Percentiles rank a stretch among this genome's conserved stretches.
Evolutionary conservation across 2,113 vertebrate genomes (phyloP).

Genomic region (Rhynchomys soricoides): DNA sequence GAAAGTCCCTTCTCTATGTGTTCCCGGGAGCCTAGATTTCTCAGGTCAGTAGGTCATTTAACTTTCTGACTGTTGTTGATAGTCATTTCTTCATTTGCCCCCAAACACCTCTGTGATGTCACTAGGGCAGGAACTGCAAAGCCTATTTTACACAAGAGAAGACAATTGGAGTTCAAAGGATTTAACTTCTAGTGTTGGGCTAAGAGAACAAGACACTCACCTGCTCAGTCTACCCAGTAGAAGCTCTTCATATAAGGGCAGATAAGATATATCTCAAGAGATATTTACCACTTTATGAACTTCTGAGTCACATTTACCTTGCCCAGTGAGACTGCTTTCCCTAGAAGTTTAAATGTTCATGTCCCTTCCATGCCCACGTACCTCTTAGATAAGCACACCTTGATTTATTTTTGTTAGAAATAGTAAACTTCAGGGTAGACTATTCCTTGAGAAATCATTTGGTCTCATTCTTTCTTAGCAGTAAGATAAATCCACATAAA

Average conservation of each 20-base stretch:
- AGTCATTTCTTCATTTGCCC: not conserved
- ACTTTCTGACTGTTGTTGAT: not conserved
- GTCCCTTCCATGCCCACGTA: not conserved
- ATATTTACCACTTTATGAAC: not conserved
- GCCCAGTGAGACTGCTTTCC: not conserved
- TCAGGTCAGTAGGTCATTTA: not conserved
- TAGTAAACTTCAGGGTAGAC: constrained; percentile 19
- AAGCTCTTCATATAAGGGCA: not conserved
- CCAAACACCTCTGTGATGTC: constrained; percentile 30
- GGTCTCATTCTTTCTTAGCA: not conserved
- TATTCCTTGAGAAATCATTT: constrained; percentile 39
- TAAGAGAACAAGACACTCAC: not conserved
- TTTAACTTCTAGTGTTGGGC: not conserved
- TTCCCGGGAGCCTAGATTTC: not conserved
- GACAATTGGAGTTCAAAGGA: not conserved
- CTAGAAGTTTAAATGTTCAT: constrained; percentile 29
- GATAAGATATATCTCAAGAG: not conserved
- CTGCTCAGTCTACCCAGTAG: not conserved
- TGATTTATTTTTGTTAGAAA: constrained; percentile 16
- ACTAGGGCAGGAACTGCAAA: not conserved
- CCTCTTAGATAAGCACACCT: not conserved
- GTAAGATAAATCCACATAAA: not conserved
- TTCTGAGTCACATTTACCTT: constrained; percentile 13
- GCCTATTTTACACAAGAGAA: not conserved
- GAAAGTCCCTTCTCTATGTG: not conserved